Percentiles rank a stretch among this genome's conserved stretches.
phyloP scores from a whole-genome alignment of 2,797 vertebrate genomes.

The Alcedo quadribrachys region DNA sequence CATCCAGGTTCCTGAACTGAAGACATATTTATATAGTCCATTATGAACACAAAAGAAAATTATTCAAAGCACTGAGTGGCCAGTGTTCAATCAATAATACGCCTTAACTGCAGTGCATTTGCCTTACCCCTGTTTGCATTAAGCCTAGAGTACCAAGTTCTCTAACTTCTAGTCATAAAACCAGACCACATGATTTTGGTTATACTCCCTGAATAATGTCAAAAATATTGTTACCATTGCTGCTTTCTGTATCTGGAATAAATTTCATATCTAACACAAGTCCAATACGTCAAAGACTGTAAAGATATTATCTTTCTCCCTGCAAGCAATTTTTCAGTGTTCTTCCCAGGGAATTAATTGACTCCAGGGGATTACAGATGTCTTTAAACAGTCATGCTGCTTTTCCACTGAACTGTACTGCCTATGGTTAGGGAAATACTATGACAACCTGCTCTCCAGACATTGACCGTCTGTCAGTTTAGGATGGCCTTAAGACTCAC shows the following conservation, averaged over 20 bases:
- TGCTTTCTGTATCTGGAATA: not conserved
- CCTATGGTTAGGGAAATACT: not conserved
- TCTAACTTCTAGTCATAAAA: not conserved
- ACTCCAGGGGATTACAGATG: not conserved
- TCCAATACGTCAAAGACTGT: not conserved
- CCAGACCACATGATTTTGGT: not conserved
- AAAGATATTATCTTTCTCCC: not conserved
- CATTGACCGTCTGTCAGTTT: not conserved
- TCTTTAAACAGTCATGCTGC: conserved; percentile 27
- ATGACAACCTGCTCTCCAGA: conserved; percentile 29
- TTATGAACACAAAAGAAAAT: not conserved
- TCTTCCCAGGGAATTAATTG: not conserved
- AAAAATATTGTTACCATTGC: not conserved
- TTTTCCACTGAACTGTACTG: conserved; percentile 13
- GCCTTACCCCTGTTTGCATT: not conserved
- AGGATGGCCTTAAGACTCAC: not conserved
- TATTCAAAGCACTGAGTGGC: not conserved
- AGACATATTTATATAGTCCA: not conserved
- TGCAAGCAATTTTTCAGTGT: conserved; percentile 6
- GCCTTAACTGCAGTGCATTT: not conserved
- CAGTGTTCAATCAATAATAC: not conserved
- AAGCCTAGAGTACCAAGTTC: not conserved
- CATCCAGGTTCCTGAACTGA: not conserved
- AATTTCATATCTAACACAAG: not conserved
- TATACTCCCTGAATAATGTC: not conserved